Evolutionary conservation across 2,113 vertebrate genomes (phyloP).

Genomic region (Xiphorhynchus elegans): DNA sequence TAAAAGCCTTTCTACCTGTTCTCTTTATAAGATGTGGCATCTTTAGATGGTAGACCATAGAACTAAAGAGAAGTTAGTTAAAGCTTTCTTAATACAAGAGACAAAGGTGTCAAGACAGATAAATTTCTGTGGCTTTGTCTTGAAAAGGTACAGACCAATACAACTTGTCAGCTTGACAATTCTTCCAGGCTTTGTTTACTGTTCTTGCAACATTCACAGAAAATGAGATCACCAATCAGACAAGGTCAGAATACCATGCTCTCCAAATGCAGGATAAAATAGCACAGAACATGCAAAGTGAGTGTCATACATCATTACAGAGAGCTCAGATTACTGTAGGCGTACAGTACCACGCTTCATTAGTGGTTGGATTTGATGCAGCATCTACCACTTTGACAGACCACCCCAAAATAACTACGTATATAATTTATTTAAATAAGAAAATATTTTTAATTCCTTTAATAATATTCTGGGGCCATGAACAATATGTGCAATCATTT

Average conservation of each 20-base stretch:
- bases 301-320: not conserved
- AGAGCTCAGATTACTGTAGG: constrained; percentile 21
- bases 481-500: not conserved
- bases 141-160: constrained; percentile 30
- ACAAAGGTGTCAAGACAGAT: constrained; percentile 49
- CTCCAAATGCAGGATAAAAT: constrained; percentile 18
- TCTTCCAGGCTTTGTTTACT: constrained; percentile 24
- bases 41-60: constrained; percentile 6
- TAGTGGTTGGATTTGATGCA: not conserved
- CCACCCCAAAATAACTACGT: not conserved
- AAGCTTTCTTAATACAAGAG: constrained; percentile 21
- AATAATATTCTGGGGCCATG: not conserved
- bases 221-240: constrained; percentile 39
- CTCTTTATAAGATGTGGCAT: constrained; percentile 33
- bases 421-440: not conserved
- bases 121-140: constrained; percentile 22
- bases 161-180: constrained; percentile 31
- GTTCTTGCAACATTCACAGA: not conserved
- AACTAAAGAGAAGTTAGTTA: constrained; percentile 17
- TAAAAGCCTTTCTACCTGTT: constrained; percentile 7
- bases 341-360: not conserved
- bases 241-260: constrained; percentile 33
- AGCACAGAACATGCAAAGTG: not conserved
- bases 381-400: not conserved
- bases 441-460: not conserved